Evolutionary conservation across 2,888 invertebrate genomes (phyloP).

Genomic region (Apamea monoglypha): DNA sequence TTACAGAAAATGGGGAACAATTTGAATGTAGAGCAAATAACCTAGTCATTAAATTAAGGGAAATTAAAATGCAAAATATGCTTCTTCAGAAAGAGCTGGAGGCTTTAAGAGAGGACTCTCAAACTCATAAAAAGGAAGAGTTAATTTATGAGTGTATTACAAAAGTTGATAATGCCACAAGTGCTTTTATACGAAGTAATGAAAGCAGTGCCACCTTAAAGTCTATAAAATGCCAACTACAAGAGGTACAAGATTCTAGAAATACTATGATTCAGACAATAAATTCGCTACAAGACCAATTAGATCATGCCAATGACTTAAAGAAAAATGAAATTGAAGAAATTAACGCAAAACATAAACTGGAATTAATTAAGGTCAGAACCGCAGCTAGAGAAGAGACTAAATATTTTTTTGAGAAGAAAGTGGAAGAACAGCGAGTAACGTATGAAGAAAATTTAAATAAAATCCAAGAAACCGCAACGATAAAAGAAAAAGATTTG

Average conservation of each 20-base stretch:
- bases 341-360: conserved; percentile 77
- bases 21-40: conserved; percentile 80
- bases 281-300: conserved; percentile 74
- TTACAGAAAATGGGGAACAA: conserved; percentile 58
- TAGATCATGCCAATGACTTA: conserved; percentile 75
- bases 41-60: conserved; percentile 81
- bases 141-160: conserved; percentile 59
- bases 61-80: conserved; percentile 84
- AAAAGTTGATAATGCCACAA: conserved; percentile 76
- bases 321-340: conserved; percentile 81
- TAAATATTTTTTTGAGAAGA: conserved; percentile 74
- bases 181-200: conserved; percentile 65
- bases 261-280: conserved; percentile 77
- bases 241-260: conserved; percentile 79
- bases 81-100: conserved; percentile 78
- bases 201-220: conserved; percentile 74
- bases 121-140: conserved; percentile 60
- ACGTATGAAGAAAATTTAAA: conserved; percentile 74
- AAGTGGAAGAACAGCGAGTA: conserved; percentile 75
- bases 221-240: conserved; percentile 76
- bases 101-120: conserved; percentile 75
- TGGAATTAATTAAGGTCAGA: conserved; percentile 78
- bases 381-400: conserved; percentile 75
- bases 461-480: conserved; percentile 70
- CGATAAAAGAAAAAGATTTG: conserved; percentile 69